Base-by-base conservation (phyloP, 2,888 invertebrate genomes). In the Holacanthella duospinosa region DNA sequence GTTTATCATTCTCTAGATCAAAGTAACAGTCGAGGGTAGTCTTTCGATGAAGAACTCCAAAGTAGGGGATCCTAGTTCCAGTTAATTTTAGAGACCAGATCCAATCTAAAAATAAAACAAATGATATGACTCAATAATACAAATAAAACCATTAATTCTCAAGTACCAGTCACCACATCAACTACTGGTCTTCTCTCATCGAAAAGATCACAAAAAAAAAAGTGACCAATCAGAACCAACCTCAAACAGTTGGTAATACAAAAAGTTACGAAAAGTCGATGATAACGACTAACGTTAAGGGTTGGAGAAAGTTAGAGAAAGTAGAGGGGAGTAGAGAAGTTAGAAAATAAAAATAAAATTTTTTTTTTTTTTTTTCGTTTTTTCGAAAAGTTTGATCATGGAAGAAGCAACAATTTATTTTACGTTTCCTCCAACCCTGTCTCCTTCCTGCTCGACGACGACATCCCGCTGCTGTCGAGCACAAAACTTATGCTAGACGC, bases 11-110 rank as follows among this genome's bases (percentile, higher is more conserved):
- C 54, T 69, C 64, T 43, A 71, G 62, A 55, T 66, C 66, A 57
- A 72, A 72, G 63, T 67, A 60, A 59, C 72, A 72, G 21, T 68
- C 63, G 2, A 72, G 64, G 24, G 62, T 21, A n/a, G 61, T 67
- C 12, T 64, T 62, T 53, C 66, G 62, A 43, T 69, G 64, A 4
- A 71, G 66, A 61, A 72, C 61, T 28, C 66, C 72, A 48, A 66
- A 72, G 43, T 65, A 60, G 12, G 72, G 72, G 60, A 72, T 67
- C 28, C 56, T 61, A 29, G 68, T 68, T 36, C 64, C 64, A 6
- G 66, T 68, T 48, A 72, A 64, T 55, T 65, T 65, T 27, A 72
- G 62, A 44, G 68, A 62, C 61, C 57, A 36, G 26, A 64, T 63
- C 29, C 29, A 58, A 12, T 58, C 58, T 58, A 43, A 24, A 58